Evolutionary conservation across 1,140 invertebrate species (phyloP).

Genomic region (Panonychus citri): DNA sequence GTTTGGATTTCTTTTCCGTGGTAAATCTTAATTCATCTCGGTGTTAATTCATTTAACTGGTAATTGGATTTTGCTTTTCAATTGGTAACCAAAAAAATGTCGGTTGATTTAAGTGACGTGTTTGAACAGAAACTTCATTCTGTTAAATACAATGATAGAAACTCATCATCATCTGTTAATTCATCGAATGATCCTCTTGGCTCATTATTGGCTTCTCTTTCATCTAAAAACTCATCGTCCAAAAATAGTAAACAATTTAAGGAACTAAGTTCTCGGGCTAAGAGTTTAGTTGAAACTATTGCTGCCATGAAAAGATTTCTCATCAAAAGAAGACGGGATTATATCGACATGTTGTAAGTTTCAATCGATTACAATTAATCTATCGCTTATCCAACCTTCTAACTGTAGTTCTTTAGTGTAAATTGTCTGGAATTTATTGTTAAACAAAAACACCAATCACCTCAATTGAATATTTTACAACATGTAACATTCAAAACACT

Average conservation of each 20-base stretch:
- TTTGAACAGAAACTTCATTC: neutral
- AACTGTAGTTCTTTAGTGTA: too few species aligned
- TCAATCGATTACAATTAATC: too few species aligned
- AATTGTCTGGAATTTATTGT: too few species aligned
- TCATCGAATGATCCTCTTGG: neutral
- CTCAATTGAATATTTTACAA: too few species aligned
- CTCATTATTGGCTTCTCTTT: neutral
- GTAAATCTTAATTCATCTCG: too few species aligned
- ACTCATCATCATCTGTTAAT: neutral
- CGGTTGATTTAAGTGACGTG: neutral
- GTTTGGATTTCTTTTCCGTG: too few species aligned
- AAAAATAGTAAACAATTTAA: neutral
- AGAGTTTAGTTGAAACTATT: conserved; percentile 33
- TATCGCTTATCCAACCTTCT: too few species aligned
- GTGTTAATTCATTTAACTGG: too few species aligned
- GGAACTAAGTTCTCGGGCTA: neutral
- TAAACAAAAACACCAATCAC: too few species aligned
- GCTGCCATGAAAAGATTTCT: conserved; percentile 52
- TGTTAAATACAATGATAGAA: neutral
- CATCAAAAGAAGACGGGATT: conserved; percentile 53
- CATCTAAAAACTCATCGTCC: neutral
- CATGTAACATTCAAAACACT: too few species aligned
- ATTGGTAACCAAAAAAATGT: neutral
- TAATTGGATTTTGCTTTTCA: too few species aligned
- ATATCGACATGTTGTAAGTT: conserved; percentile 47